These are phyloP conservation scores for Epinephelus coioides DNA, from an alignment of 2,797 vertebrate genomes.

Conservation along the genomic window DNA sequence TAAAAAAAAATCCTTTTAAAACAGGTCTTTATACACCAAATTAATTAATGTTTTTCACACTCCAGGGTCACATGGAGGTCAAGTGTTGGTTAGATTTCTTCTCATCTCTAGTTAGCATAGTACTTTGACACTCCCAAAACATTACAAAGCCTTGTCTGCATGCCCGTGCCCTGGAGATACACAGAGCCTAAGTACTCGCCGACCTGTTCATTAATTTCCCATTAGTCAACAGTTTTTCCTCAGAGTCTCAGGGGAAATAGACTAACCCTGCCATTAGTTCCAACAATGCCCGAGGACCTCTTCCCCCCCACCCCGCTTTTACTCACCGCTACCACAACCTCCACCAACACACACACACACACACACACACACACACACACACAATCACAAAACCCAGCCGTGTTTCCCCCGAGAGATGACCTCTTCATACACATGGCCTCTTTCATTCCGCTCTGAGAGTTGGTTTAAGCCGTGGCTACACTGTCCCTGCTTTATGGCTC, in stretches of 20 bases:
- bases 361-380: conserved; percentile 42
- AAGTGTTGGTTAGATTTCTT: conserved; percentile 31
- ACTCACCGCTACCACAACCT: conserved; percentile 17
- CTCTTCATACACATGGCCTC: conserved; percentile 76
- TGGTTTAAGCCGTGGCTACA: conserved; percentile 70
- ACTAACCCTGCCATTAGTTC: conserved; percentile 68
- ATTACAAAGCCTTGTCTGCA: conserved; percentile 24
- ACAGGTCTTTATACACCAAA: not conserved
- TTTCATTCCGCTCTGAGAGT: conserved; percentile 79
- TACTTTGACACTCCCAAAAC: conserved; percentile 69
- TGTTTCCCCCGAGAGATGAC: conserved; percentile 77
- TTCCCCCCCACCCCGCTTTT: not conserved
- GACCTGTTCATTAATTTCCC: conserved; percentile 78
- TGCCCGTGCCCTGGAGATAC: conserved; percentile 52
- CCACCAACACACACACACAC: conserved; percentile 45
- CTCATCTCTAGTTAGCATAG: conserved; percentile 37
- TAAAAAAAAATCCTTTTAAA: not conserved
- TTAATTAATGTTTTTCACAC: conserved; percentile 13
- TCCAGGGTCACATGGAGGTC: conserved; percentile 46
- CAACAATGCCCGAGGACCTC: conserved; percentile 62
- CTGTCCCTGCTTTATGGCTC: conserved; percentile 71
- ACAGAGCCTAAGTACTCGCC: conserved; percentile 48
- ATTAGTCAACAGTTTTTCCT: conserved; percentile 76
- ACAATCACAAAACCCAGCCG: conserved; percentile 44
- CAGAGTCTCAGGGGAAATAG: conserved; percentile 65